Evolutionary conservation across 2,888 invertebrate species (phyloP).

Genomic region (Dicranocentrus wangi): DNA sequence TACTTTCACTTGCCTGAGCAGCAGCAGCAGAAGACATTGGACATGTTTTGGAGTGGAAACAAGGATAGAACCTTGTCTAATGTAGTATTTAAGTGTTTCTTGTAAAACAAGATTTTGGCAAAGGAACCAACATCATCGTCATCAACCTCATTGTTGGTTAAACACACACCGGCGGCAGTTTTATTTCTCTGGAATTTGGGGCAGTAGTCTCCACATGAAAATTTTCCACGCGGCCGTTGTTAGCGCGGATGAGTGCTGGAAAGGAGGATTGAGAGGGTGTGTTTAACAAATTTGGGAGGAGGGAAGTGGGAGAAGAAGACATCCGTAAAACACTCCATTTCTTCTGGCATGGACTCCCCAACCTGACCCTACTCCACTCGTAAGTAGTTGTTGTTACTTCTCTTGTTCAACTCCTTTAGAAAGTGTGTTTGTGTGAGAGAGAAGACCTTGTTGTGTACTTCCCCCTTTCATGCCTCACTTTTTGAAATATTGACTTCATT

Average conservation of each 20-base stretch:
- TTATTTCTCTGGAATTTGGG: no score
- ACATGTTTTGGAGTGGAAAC: not conserved
- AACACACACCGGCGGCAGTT: no score
- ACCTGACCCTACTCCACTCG: constrained; percentile 48
- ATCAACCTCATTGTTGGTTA: no score
- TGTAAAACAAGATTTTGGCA: no score
- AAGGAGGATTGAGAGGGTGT: constrained; percentile 6
- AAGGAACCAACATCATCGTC: no score
- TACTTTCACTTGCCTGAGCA: constrained; percentile 34
- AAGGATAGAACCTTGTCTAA: not conserved
- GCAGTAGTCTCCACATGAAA: no score
- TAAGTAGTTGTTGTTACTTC: constrained; percentile 16
- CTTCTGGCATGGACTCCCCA: constrained; percentile 44
- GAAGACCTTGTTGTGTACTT: no score
- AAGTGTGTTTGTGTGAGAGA: not conserved
- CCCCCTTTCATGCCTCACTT: not conserved
- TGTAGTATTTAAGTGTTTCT: not conserved
- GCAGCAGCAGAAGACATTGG: not conserved
- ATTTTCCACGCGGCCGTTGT: not conserved
- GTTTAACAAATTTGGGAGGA: constrained; percentile 3
- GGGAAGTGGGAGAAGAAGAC: constrained; percentile 8
- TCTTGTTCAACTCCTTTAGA: not conserved
- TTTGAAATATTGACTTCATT: not conserved
- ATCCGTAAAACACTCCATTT: constrained; percentile 49
- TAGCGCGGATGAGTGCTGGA: constrained; percentile 6